Evolutionary conservation across 2,797 vertebrate species (phyloP).

Genomic region (Spea hammondii): DNA sequence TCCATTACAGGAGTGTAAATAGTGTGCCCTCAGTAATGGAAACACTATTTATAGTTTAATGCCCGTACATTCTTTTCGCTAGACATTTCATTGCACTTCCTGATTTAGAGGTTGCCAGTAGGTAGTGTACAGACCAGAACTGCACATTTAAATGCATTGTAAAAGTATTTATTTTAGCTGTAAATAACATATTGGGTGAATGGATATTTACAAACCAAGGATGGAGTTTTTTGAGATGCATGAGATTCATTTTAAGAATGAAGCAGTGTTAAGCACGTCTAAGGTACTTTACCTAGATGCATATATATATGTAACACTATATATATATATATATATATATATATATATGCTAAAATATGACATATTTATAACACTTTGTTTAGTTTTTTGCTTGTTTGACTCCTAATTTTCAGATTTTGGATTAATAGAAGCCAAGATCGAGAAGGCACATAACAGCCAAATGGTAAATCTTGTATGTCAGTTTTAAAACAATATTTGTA

Average conservation of each 20-base stretch:
- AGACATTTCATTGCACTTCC: conserved; percentile 61
- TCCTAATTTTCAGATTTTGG: not conserved
- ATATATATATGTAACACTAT: too few species aligned
- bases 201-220: conserved; percentile 30
- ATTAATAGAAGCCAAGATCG: not conserved
- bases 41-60: conserved; percentile 42
- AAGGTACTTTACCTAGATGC: too few species aligned
- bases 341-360: too few species aligned
- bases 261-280: too few species aligned
- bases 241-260: not conserved
- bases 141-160: conserved; percentile 48
- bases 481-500: too few species aligned
- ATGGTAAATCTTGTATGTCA: not conserved
- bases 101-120: conserved; percentile 60
- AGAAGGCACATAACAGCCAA: not conserved
- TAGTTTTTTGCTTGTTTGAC: not conserved
- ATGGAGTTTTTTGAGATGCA: conserved; percentile 18
- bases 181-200: conserved; percentile 47
- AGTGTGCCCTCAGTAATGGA: conserved; percentile 49
- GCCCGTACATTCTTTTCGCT: conserved; percentile 59
- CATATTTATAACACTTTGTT: not conserved
- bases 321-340: too few species aligned
- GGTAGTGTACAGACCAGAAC: conserved; percentile 50
- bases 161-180: conserved; percentile 53
- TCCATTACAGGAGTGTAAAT: conserved; percentile 49